Percentiles rank a stretch among this genome's conserved stretches.
phyloP scores from a whole-genome alignment of 2,113 vertebrate species.

The Rostratula benghalensis region DNA sequence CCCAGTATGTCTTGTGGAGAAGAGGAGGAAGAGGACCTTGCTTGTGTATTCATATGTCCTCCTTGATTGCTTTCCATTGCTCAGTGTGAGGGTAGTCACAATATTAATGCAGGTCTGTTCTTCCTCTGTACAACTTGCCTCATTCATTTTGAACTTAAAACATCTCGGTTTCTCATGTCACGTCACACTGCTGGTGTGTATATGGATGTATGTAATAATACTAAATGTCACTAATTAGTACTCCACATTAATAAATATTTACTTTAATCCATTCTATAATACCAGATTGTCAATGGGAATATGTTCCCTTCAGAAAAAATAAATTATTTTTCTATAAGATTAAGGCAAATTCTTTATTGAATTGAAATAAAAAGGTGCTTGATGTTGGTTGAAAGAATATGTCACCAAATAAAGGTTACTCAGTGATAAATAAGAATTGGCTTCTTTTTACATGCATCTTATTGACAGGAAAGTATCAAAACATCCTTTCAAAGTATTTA shows the following conservation, averaged over 20 bases:
- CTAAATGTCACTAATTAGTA: not conserved
- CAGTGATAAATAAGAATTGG: not conserved
- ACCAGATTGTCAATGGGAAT: not conserved
- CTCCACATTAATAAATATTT: not conserved
- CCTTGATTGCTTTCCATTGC: not conserved
- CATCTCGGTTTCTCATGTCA: not conserved
- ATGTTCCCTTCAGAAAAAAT: not conserved
- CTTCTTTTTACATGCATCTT: not conserved
- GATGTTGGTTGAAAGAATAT: not conserved
- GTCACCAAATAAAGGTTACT: not conserved
- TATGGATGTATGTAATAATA: not conserved
- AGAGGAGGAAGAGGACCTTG: not conserved
- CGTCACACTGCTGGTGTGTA: rapidly evolving
- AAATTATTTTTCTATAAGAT: not conserved
- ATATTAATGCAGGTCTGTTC: not conserved
- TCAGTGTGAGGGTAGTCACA: not conserved
- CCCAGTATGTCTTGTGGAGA: not conserved
- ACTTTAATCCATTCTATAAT: not conserved
- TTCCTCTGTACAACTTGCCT: not conserved
- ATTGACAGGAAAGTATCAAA: not conserved
- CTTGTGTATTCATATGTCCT: not conserved
- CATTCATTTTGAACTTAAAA: not conserved
- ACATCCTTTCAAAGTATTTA: not conserved
- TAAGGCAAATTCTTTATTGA: not conserved
- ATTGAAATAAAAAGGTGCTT: not conserved